These are phyloP conservation scores for Rhogogaster chlorosoma DNA, from an alignment of 2,888 invertebrate genomes.

Conservation along the genomic window DNA sequence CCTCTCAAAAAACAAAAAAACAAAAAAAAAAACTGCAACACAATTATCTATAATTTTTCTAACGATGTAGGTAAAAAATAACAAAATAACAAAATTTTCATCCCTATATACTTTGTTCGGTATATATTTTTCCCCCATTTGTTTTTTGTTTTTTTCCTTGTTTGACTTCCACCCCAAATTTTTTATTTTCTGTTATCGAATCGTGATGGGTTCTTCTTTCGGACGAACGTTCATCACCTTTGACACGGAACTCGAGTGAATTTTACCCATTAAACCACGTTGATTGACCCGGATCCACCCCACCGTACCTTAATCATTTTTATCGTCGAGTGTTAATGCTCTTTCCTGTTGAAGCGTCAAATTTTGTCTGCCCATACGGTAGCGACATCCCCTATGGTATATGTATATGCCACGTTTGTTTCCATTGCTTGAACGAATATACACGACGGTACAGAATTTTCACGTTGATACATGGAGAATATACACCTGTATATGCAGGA, in stretches of 20 bases:
- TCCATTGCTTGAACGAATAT: constrained; percentile 19
- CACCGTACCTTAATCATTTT: constrained; percentile 33
- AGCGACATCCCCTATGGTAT: constrained; percentile 13
- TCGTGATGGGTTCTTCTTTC: background rate
- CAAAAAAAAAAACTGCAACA: no score
- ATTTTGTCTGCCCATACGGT: constrained; percentile 11
- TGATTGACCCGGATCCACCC: constrained; percentile 25
- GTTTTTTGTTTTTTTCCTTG: background rate
- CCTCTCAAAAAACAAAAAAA: no score
- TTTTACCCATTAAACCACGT: constrained; percentile 31
- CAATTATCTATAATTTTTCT: no score
- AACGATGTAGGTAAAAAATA: no score
- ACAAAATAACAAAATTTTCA: no score
- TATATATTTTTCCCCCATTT: background rate
- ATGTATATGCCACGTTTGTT: constrained; percentile 10
- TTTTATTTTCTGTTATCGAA: constrained; percentile 35
- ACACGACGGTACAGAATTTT: background rate
- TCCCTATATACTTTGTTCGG: no score
- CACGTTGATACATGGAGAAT: background rate
- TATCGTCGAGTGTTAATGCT: constrained; percentile 42
- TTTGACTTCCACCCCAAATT: background rate
- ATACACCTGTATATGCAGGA: background rate
- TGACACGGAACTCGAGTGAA: constrained; percentile 14
- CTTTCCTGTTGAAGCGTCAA: constrained; percentile 38
- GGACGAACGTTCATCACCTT: constrained; percentile 34